Evolutionary conservation across 2,113 vertebrate species (phyloP).

Genomic region (Dasyurus viverrinus): DNA sequence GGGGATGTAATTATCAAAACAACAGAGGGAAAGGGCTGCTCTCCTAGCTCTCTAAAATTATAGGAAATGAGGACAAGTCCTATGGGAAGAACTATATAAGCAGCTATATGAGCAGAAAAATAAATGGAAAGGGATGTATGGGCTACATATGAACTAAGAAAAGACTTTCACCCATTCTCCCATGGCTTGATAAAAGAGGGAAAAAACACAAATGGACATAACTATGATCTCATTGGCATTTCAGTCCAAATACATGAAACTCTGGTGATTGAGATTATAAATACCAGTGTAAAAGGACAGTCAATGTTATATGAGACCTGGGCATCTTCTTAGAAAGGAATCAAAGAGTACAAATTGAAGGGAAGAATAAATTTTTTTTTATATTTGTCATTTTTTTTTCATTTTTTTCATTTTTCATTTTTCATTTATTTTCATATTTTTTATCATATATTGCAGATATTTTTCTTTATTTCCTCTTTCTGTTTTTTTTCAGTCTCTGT

Average conservation of each 20-base stretch:
- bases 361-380: neutral
- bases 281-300: neutral
- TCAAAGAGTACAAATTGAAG: neutral
- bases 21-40: constrained; percentile 76
- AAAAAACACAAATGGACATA: constrained; percentile 33
- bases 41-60: constrained; percentile 78
- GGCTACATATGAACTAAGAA: constrained; percentile 66
- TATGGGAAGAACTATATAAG: constrained; percentile 78
- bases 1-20: constrained; percentile 81
- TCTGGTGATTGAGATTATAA: constrained; percentile 32
- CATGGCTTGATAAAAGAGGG: constrained; percentile 37
- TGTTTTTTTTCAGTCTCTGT: too few relatives aligned
- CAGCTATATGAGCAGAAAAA: constrained; percentile 74
- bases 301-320: neutral
- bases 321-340: neutral
- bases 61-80: constrained; percentile 72
- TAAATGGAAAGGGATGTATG: constrained; percentile 74
- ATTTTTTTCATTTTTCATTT: too few relatives aligned
- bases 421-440: too few relatives aligned
- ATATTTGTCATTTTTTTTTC: neutral
- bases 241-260: constrained; percentile 32
- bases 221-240: constrained; percentile 22
- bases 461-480: too few relatives aligned
- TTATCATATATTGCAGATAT: too few relatives aligned
- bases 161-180: constrained; percentile 48